Conservation (phyloP, 2,888 invertebrate genomes). For the Erpobdella octoculata region DNA sequence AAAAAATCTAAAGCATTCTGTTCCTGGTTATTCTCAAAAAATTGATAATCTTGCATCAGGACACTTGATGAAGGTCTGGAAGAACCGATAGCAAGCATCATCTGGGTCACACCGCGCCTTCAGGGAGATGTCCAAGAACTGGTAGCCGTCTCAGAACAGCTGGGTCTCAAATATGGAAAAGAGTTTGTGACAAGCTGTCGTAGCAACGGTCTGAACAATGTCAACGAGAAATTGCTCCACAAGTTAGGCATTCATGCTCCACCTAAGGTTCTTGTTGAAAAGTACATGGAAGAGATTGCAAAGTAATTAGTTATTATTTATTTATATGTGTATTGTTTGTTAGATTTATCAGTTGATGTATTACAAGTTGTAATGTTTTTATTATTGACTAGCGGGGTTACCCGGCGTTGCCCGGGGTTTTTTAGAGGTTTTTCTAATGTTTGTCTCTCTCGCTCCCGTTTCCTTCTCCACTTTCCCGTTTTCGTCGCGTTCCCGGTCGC, state of each 20-base stretch:
- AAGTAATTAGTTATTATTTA: too few relatives aligned
- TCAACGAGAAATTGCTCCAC: conserved; percentile 84
- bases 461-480: too few relatives aligned
- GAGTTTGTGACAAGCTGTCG: conserved; percentile 58
- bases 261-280: conserved; percentile 86
- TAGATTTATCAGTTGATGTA: too few relatives aligned
- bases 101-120: conserved; percentile 92
- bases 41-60: conserved; percentile 47
- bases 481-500: too few relatives aligned
- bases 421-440: too few relatives aligned
- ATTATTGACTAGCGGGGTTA: too few relatives aligned
- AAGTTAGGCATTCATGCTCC: conserved; percentile 64
- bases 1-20: not conserved
- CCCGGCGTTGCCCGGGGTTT: too few relatives aligned
- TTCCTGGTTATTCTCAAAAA: not conserved
- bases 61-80: conserved; percentile 83
- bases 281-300: conserved; percentile 85
- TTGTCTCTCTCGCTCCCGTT: too few relatives aligned
- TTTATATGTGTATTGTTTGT: too few relatives aligned
- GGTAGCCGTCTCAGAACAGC: conserved; percentile 66
- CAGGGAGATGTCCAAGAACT: conserved; percentile 61
- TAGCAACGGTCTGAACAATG: conserved; percentile 57
- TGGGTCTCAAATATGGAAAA: conserved; percentile 85
- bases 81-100: conserved; percentile 86
- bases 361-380: too few relatives aligned